Base-by-base conservation (phyloP, 2,113 vertebrate species). In the Macaca nemestrina region DNA sequence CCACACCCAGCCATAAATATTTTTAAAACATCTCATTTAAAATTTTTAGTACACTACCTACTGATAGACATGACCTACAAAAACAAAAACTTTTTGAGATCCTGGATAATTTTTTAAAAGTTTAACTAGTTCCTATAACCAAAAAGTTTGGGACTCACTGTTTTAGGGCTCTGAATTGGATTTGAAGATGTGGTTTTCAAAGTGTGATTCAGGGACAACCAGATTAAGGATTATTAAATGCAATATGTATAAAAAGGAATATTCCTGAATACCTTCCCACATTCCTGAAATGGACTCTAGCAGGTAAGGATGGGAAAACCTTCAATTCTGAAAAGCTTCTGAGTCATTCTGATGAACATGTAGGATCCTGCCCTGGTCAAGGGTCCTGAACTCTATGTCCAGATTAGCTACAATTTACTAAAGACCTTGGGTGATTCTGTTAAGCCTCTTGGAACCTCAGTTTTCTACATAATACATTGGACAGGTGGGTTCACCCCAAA, bases 151-250 rank as follows among this genome's bases (percentile, higher is more conserved):
- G 92, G 70, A 86, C 10, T 86, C 25, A 25, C 1, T 72, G 27
- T 79, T 76, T 67, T 68, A 59, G 40, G 68, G n/a, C 11, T 79
- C 8, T 91, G 73, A 94, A 72, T 0, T 88, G 11, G 27, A 92
- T 73, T 89, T 95, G 82, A 96, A 93, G 38, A 59, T 68, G 13
- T 30, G 32, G 40, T 64, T 83, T 93, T 93, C 67, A 43, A 97
- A 64, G 32, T 59, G 6, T 92, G 25, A 13, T 40, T 14, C 30
- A 14, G 57, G 48, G 57, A 79, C 11, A 12, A 81, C 25, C 8
- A 55, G 11, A 25, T 18, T 93, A 25, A 67, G n/a, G 32, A 73
- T 86, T 73, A 93, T 82, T 94, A 67, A 75, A 95, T 93, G 48
- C 40, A 38, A 43, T n/a, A 75, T 17, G 17, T 45, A 85, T 25